Conservation (phyloP, 2,888 invertebrate species). For the Clusia tigrina region DNA sequence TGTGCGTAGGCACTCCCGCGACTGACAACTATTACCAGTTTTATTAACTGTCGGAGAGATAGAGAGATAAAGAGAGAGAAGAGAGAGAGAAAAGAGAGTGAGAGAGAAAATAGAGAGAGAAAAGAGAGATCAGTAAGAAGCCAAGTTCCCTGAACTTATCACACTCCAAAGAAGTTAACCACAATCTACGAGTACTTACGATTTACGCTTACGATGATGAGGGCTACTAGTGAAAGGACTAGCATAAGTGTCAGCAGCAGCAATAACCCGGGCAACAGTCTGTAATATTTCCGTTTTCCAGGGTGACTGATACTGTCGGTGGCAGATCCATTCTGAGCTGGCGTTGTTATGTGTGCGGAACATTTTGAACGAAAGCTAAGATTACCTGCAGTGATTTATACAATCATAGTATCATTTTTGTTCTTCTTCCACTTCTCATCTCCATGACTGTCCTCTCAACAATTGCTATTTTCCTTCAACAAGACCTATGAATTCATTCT, state of each 20-base stretch:
- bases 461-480: no score
- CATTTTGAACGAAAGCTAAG: slow-evolving; percentile 42
- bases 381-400: slow-evolving; percentile 46
- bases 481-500: no score
- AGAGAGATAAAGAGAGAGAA: no score
- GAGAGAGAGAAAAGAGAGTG: no score
- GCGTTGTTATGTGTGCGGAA: slow-evolving; percentile 41
- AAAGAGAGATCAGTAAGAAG: no score
- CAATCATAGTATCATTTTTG: slow-evolving; percentile 2
- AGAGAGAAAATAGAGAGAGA: no score
- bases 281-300: slow-evolving; percentile 72
- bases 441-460: no score
- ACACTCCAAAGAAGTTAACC: no score
- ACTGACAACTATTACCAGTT: slow-evolving; percentile 66
- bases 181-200: no score
- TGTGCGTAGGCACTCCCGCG: slow-evolving; percentile 74
- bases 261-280: slow-evolving; percentile 65
- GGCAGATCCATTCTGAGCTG: slow-evolving; percentile 38
- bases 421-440: no score
- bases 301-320: no score
- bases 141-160: no score
- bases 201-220: slow-evolving; percentile 67
- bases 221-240: slow-evolving; percentile 67
- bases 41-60: slow-evolving; percentile 45
- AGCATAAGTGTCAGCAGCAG: slow-evolving; percentile 67